Evolutionary conservation across 2,113 vertebrate genomes (phyloP).

Genomic region (Silurus asotus): DNA sequence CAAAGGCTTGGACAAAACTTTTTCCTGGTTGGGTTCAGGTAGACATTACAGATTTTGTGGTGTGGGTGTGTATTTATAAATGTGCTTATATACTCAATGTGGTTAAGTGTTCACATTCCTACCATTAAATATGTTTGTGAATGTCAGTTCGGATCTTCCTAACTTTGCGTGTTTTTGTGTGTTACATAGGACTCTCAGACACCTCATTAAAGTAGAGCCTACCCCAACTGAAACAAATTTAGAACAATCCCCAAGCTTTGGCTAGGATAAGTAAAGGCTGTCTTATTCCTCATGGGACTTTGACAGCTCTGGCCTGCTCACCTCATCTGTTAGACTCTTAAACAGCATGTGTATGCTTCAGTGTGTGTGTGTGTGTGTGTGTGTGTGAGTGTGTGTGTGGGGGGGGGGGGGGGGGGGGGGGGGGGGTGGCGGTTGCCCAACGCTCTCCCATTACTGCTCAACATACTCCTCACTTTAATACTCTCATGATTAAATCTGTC

Average conservation of each 20-base stretch:
- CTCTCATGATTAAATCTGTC: background rate
- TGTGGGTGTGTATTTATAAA: constrained; percentile 16
- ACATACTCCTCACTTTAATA: constrained; percentile 3
- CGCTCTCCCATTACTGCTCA: constrained; percentile 2
- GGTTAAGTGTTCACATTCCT: constrained; percentile 3
- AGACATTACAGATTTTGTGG: constrained; percentile 34
- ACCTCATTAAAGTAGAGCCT: constrained; percentile 69
- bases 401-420: too few species aligned
- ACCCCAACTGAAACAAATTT: constrained; percentile 66
- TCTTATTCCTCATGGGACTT: constrained; percentile 63
- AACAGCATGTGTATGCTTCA: constrained; percentile 47
- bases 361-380: constrained; percentile 1
- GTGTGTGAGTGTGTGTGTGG: background rate
- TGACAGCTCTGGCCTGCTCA: constrained; percentile 68
- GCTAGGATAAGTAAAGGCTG: constrained; percentile 56
- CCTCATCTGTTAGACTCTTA: constrained; percentile 67
- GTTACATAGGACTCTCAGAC: constrained; percentile 58
- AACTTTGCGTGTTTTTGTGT: constrained; percentile 33
- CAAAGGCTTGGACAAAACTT: background rate
- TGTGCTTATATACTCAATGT: constrained; percentile 6
- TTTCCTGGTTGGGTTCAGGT: constrained; percentile 5
- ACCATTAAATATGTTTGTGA: constrained; percentile 35
- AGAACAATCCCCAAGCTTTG: constrained; percentile 66
- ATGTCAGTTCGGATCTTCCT: constrained; percentile 23
- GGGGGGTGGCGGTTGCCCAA: too few species aligned